Evolutionary conservation across 2,113 vertebrate species (phyloP), one percentile per base, ranked within the genome.

Genomic region (Aleadryas rufinucha): DNA sequence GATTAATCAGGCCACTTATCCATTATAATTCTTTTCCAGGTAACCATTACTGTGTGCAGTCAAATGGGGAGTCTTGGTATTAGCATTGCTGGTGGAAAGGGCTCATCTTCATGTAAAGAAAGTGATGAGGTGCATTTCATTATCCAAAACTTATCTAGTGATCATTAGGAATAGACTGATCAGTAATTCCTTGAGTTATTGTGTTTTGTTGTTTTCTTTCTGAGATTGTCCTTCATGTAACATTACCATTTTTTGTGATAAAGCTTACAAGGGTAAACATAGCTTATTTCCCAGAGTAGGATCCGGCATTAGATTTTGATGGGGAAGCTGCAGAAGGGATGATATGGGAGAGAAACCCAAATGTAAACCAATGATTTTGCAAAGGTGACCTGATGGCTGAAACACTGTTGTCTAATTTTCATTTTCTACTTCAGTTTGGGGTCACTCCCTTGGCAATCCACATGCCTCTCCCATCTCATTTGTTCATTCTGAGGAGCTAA

Each of bases 41-140:
- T 97, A 93, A 97, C 95, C 93, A 98, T 99, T 93, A 98, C 98
- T 97, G 98, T 99, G 88, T 98, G 95, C 92, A 98, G 98, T 86
- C 98, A 98, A 96, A 98, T 97, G 86, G 98, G 98, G 35, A 97
- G 98, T 91, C 97, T 98, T 92, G 98, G 98, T 63, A 98, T 99
- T 97, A 99, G 98, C 97, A 99, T 99, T 92, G 98, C 98, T 78
- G 99, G 98, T 96, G 98, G 98, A 95, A 99, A 98, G 87, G 98
- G 98, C 77, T 98, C 98, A 63, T 95, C 98, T 95, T 98, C 98
- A 53, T 99, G 98, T 96, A 98, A 98, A 97, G 98, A 98, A 93
- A 98, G 98, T 6, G 98, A 98, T 90, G 98, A 99, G 98, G 99
- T 99, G 79, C 95, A 93, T 97, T 96, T 96, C 53, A 75, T 92